A percentile compares a stretch with the other conserved stretches of the same genome.
Evolutionary conservation across 1,140 invertebrate genomes (phyloP).

Genomic region (Telenomus remus): DNA sequence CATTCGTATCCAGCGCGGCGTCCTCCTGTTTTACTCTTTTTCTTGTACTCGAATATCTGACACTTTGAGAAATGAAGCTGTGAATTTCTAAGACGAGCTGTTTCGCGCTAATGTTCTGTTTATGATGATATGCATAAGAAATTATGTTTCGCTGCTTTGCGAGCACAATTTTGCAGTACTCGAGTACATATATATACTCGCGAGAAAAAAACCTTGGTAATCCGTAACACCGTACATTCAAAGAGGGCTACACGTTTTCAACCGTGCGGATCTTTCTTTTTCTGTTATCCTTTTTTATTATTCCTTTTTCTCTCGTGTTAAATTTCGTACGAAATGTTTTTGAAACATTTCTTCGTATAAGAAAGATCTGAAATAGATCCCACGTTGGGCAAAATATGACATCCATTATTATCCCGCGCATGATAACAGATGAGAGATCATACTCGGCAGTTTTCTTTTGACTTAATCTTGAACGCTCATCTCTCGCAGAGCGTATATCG

Average conservation of each 20-base stretch:
- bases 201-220: conserved; percentile 20
- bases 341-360: background rate
- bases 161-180: conserved; percentile 13
- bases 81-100: conserved; percentile 57
- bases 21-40: conserved; percentile 46
- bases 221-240: conserved; percentile 1
- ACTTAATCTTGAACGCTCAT: conserved; percentile 56
- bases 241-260: too few relatives aligned
- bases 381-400: conserved; percentile 9
- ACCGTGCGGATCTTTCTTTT: background rate
- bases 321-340: background rate
- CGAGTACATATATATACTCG: too few relatives aligned
- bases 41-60: conserved; percentile 50
- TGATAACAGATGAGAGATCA: conserved; percentile 23
- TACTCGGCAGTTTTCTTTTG: conserved; percentile 37
- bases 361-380: background rate
- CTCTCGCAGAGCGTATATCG: conserved; percentile 38
- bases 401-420: conserved; percentile 21
- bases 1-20: conserved; percentile 39
- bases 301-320: background rate
- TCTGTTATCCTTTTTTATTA: background rate
- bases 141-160: conserved; percentile 24
- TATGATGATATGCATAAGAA: conserved; percentile 48
- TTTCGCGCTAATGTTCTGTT: conserved; percentile 52
- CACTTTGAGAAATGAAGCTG: conserved; percentile 58